These are phyloP conservation scores for Hypercompe scribonia DNA, from an alignment of 2,888 invertebrate genomes.

Conservation along the genomic window DNA sequence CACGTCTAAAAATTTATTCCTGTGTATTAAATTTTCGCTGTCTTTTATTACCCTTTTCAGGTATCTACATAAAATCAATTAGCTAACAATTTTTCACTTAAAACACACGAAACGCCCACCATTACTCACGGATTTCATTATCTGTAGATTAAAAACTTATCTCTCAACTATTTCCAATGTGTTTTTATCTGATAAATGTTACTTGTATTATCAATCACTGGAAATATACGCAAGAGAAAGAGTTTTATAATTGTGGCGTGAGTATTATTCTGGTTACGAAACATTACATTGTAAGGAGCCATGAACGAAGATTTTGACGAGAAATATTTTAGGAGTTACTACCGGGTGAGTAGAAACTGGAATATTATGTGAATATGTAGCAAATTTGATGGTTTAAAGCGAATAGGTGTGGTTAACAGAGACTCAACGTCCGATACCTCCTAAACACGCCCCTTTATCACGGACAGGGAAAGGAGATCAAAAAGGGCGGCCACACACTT, in stretches of 20 bases:
- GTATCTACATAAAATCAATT: background rate
- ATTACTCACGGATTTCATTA: constrained; percentile 31
- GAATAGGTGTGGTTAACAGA: background rate
- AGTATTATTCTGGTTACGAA: constrained; percentile 8
- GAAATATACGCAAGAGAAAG: constrained; percentile 31
- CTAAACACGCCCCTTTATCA: too few species aligned
- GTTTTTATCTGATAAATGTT: constrained; percentile 51
- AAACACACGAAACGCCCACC: background rate
- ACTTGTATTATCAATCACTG: constrained; percentile 29
- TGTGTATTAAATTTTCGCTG: too few species aligned
- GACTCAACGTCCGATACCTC: too few species aligned
- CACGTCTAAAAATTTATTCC: too few species aligned
- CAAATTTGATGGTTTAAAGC: background rate
- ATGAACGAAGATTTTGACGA: background rate
- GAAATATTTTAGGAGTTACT: background rate
- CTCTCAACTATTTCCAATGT: constrained; percentile 34
- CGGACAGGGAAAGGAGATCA: too few species aligned
- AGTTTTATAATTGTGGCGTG: constrained; percentile 26
- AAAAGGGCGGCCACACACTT: background rate
- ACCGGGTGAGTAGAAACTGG: background rate
- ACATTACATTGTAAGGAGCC: background rate
- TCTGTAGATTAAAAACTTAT: constrained; percentile 48
- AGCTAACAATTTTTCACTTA: background rate
- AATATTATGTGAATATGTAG: background rate
- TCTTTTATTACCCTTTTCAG: background rate